Base-by-base conservation (phyloP, 1,140 invertebrate genomes). In the Drosophila kohkoa region DNA sequence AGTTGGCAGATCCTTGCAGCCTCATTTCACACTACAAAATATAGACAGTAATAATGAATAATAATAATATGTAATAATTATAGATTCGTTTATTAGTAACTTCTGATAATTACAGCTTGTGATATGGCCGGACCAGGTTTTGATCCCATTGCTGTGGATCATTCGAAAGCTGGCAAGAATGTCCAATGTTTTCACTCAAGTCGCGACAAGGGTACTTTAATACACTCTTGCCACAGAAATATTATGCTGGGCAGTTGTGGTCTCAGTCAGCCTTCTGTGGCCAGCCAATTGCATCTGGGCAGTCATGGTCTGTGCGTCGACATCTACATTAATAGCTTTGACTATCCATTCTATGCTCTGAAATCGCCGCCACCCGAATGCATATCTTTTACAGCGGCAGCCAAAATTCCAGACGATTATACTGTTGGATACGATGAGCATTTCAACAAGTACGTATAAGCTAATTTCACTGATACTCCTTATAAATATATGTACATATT, bases 61-160 rank as follows among this genome's bases (percentile, higher is more conserved):
- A n/a, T 2, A 11, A 16, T 13, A 30, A 58, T 38, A 28, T 1
- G 7, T 1, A 41, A 11, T 2, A 11, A 16, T 13, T 25, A 58
- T 30, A 32, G 0, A 41, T 20, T 13, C 5, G 5, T 20, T 3
- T 28, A 38, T 43, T 7, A 16, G 20, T 45, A 7, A 32, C n/a
- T 4, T n/a, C n/a, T 43, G 5, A 25, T 5, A 1, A 46, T 60
- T 67, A 43, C 15, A 92, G 92, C 85, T 38, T 92, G 92, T 38
- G 92, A 92, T 59, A 92, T 92, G 87, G 92, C 92, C 5, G 92
- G 92, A 3, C 92, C 92, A 0, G 91, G 91, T 8, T 92, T 92
- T 15, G 92, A 91, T 83, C 75, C 82, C 1, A 81, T 87, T 74
- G 65, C 65, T 13, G 54, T 77, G 0, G 77, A 92, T 51, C 90